Percentiles rank a stretch among this genome's conserved stretches.
Conservation (phyloP, 2,113 vertebrate species). For the Physeter macrocephalus region DNA sequence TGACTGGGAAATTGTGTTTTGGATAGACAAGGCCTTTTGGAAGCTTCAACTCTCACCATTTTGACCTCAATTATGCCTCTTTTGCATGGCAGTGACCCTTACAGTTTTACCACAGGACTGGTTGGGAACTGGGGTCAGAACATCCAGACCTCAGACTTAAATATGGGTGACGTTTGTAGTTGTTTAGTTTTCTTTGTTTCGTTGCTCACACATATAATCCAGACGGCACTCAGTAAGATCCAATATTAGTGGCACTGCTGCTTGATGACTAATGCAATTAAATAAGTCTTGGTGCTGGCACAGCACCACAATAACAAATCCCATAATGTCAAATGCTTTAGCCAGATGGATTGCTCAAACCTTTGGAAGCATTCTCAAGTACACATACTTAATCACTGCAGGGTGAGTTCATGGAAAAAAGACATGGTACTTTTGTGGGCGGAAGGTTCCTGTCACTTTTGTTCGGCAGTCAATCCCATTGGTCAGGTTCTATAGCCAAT, state of each 20-base stretch:
- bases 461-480: slow-evolving; percentile 9
- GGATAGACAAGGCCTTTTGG: not conserved
- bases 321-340: slow-evolving; percentile 12
- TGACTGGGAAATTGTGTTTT: not conserved
- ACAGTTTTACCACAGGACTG: not conserved
- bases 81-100: not conserved
- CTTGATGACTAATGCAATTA: slow-evolving; percentile 77
- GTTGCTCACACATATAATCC: slow-evolving; percentile 31
- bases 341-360: slow-evolving; percentile 83
- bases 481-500: slow-evolving; percentile 3
- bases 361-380: slow-evolving; percentile 70
- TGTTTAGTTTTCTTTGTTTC: slow-evolving; percentile 48
- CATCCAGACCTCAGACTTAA: slow-evolving; percentile 31
- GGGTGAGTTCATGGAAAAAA: slow-evolving; percentile 71
- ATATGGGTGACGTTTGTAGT: slow-evolving; percentile 12
- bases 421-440: slow-evolving; percentile 38
- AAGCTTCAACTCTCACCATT: not conserved
- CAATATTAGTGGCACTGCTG: slow-evolving; percentile 69
- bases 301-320: slow-evolving; percentile 59
- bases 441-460: slow-evolving; percentile 50
- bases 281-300: slow-evolving; percentile 63
- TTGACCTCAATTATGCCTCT: not conserved
- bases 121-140: not conserved
- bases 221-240: slow-evolving; percentile 52
- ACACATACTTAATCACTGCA: slow-evolving; percentile 71